Evolutionary conservation across 2,113 vertebrate species (phyloP), one percentile per base, ranked within the genome.

Genomic region (Uria aalge): DNA sequence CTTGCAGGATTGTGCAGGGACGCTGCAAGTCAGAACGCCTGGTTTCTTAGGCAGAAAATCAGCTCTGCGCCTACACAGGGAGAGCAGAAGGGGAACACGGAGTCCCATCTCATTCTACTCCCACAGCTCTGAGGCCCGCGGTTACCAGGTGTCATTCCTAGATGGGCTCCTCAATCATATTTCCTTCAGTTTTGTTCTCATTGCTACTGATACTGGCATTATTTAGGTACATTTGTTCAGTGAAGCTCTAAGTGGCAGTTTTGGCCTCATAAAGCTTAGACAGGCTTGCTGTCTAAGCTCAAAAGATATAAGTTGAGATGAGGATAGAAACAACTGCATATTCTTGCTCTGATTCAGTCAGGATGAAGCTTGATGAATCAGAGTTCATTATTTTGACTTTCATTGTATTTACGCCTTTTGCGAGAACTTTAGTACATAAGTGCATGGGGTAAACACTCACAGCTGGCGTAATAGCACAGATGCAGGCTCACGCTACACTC

Each of bases 341-440:
- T 78, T 72, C 57, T 73, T 87, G 30, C 29, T 95, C 56, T 89
- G 84, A 62, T 92, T 90, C 41, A 80, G 66, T 73, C 87, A 93
- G 40, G 48, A 95, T 68, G 60, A 90, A 66, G 48, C 36, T 57
- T 30, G 50, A 81, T 93, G 88, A 96, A 93, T 94, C 87, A 93
- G 71, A 41, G 56, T 81, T 96, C 59, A 84, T 89, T 92, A 80
- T 91, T 96, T 88, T 85, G 20, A 81, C 53, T 95, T 96, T n/a
- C 64, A 64, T 87, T 96, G 68, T 95, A 78, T 80, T 83, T 92
- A 78, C 3, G 57, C 50, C 7, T 82, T 87, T 88, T 84, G 45
- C 0, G 0, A 95, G 78, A 94, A 88, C 64, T 76, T 86, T 41
- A 73, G 34, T 73, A 36, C 4, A 5, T 86, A 94, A 94, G 30